These are phyloP conservation scores for Stenopsyche tienmushanensis DNA, from an alignment of 1,140 invertebrate species.

Conservation along the genomic window DNA sequence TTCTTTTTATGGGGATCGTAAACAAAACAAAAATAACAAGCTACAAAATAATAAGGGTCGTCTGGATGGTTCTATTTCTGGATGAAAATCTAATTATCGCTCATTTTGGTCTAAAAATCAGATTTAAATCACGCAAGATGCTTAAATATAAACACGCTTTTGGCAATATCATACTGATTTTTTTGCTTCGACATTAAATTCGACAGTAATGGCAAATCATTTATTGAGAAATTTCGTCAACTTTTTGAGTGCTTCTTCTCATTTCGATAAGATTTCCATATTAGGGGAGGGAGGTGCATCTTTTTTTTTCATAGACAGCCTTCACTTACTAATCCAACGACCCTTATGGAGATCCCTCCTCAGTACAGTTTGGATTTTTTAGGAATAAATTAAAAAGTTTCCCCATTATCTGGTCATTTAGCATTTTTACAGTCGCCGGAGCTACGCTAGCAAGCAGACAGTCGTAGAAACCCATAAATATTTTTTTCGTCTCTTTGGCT, in stretches of 20 bases:
- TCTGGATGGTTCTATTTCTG: neutral
- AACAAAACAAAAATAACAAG: neutral
- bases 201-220: neutral
- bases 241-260: neutral
- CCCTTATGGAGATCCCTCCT: neutral
- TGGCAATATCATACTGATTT: no score
- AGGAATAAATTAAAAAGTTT: constrained; percentile 22
- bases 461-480: constrained; percentile 23
- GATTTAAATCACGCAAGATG: neutral
- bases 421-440: neutral
- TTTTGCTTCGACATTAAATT: no score
- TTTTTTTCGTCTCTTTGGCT: neutral
- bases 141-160: neutral
- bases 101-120: neutral
- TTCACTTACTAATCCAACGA: neutral
- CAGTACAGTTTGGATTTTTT: neutral
- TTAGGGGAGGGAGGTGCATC: neutral
- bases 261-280: neutral
- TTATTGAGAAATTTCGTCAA: neutral
- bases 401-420: constrained; percentile 14
- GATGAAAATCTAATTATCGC: neutral
- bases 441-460: neutral
- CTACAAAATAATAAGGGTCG: neutral
- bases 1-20: constrained; percentile 1
- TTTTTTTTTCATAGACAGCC: neutral